Base-by-base conservation (phyloP, 2,888 invertebrate genomes). In the Temnothorax unifasciatus region DNA sequence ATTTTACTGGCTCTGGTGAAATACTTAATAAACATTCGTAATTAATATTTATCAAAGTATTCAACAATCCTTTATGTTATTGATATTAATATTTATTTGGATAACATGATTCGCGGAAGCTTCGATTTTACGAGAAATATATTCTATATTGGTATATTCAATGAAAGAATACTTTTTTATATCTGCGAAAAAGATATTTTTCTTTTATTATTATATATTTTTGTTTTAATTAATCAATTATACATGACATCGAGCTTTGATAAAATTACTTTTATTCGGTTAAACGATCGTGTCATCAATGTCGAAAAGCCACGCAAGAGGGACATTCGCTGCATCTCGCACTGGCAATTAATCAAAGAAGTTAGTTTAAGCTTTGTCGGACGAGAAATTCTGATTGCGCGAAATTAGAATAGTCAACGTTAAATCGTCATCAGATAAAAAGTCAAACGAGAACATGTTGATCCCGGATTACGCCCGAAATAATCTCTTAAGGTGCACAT, bases 321-420 rank as follows among this genome's bases (percentile, higher is more conserved):
- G 8, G 54, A n/a, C 34, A 9, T 68, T 73, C 4, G 9, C n/a
- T 50, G 73, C 71, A 69, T 83, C 59, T 59, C 50, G 29, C 50
- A 29, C 11, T 61, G 50, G 63, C 76, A 87, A 86, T 89, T 87
- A 84, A 86, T 86, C 85, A 86, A 86, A 61, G 85, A 89, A 88
- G 76, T 85, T 86, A 69, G n/a, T 59, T 85, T 52, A 77, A 64
- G 73, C 69, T 38, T 73, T 21, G 57, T 29, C 47, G 15, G 66
- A 41, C 25, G 59, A 71, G 66, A 84, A 85, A 87, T 86, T 76
- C 76, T 63, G 64, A 61, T n/a, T 47, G 71, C 57, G 52, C 57
- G 75, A 75, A 82, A 86, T 88, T 81, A 81, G 81, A 66, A 84
- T 77, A 68, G 77, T 34, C 0, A 34, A 34, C 6, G 34, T 34